These are phyloP conservation scores for Diglossa cyanea DNA, from an alignment of 2,797 vertebrate genomes.

Conservation along the genomic window DNA sequence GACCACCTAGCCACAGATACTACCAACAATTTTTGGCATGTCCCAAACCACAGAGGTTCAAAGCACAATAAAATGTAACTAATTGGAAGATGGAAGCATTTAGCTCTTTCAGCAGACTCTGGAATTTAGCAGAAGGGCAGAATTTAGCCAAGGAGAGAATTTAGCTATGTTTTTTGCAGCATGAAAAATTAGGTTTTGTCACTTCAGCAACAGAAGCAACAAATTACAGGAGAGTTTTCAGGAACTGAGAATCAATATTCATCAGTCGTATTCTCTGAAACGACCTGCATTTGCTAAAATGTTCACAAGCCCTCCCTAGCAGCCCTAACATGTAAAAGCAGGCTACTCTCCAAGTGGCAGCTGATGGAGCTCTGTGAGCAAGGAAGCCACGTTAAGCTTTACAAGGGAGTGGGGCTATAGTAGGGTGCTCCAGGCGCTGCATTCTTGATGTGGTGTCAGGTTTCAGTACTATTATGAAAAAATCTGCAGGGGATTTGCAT, in stretches of 20 bases:
- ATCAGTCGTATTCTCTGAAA: neutral
- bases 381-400: slow-evolving; percentile 21
- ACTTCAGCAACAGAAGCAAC: neutral
- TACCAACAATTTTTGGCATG: neutral
- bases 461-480: slow-evolving; percentile 67
- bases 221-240: neutral
- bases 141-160: neutral
- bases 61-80: slow-evolving; percentile 8
- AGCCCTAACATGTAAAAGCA: neutral
- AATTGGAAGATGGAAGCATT: neutral
- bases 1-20: slow-evolving; percentile 2
- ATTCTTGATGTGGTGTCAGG: slow-evolving; percentile 64
- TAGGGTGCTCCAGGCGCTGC: slow-evolving; percentile 34
- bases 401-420: neutral
- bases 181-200: neutral
- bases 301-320: neutral
- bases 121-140: neutral
- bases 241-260: neutral
- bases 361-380: neutral
- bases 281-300: neutral
- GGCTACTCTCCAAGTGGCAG: neutral
- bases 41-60: neutral
- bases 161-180: neutral
- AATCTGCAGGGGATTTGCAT: slow-evolving; percentile 44
- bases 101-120: neutral